These are phyloP conservation scores for Scaeva pyrastri DNA, from an alignment of 2,888 invertebrate species.

Conservation along the genomic window DNA sequence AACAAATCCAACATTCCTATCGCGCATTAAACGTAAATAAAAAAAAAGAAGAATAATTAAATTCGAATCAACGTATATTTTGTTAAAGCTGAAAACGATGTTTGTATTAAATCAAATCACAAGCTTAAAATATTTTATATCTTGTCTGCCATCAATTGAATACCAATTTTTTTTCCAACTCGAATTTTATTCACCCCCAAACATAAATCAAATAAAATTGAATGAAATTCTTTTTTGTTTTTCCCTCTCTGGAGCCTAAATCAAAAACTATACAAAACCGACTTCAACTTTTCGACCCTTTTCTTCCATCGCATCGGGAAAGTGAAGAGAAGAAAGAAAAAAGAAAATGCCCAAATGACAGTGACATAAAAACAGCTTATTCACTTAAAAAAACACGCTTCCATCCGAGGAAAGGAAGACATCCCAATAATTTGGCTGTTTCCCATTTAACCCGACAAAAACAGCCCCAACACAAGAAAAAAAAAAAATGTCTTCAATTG, in stretches of 20 bases:
- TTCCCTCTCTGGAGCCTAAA: neutral
- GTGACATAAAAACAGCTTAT: slow-evolving; percentile 2
- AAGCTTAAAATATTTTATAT: too few species aligned
- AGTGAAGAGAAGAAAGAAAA: neutral
- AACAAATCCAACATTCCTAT: too few species aligned
- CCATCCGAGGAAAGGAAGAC: neutral
- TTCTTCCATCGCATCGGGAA: neutral
- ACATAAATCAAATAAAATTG: too few species aligned
- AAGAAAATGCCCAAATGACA: neutral
- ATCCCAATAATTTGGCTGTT: neutral
- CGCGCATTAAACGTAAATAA: too few species aligned
- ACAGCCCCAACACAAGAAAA: neutral
- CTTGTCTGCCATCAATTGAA: too few species aligned
- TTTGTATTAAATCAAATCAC: too few species aligned
- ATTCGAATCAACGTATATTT: too few species aligned
- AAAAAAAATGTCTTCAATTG: neutral
- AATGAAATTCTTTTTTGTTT: neutral
- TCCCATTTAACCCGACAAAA: neutral
- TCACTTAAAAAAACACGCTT: neutral
- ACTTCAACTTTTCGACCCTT: neutral
- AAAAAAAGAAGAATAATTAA: too few species aligned
- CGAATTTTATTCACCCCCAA: too few species aligned
- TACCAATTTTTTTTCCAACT: too few species aligned
- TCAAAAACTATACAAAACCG: neutral
- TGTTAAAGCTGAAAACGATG: too few species aligned